These are phyloP conservation scores for Acromyrmex heyeri DNA, from an alignment of 1,140 invertebrate species.

Conservation along the genomic window DNA sequence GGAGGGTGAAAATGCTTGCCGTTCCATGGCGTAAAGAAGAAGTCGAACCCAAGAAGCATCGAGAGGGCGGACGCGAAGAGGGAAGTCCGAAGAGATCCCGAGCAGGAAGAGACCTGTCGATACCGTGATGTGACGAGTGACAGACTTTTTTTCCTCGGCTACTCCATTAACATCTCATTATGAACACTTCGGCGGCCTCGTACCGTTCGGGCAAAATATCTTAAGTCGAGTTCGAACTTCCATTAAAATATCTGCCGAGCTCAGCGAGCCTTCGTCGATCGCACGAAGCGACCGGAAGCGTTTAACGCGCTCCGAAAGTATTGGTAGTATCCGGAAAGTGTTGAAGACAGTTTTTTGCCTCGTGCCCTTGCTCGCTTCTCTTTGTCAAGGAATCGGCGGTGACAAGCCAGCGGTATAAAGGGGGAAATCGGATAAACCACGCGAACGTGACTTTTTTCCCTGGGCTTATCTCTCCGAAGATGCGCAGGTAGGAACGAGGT, in stretches of 20 bases:
- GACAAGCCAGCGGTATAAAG: not conserved
- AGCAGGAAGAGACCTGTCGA: conserved; percentile 77
- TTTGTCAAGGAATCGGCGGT: conserved; percentile 36
- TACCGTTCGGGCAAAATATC: conserved; percentile 79
- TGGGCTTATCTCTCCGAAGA: conserved; percentile 1
- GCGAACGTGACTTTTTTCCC: conserved; percentile 28
- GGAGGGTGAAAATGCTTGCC: conserved; percentile 10
- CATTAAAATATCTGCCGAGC: conserved; percentile 84
- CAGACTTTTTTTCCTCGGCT: conserved; percentile 79
- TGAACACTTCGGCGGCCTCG: conserved; percentile 79
- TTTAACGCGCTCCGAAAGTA: conserved; percentile 27
- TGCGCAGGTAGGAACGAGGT: not conserved
- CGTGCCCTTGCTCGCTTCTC: not conserved
- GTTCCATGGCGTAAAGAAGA: conserved; percentile 34
- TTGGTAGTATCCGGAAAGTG: conserved; percentile 1
- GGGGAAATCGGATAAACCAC: conserved; percentile 46
- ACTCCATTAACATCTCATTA: conserved; percentile 86
- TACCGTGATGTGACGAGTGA: conserved; percentile 81
- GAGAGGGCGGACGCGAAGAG: conserved; percentile 24
- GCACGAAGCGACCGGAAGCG: conserved; percentile 33
- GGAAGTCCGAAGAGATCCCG: conserved; percentile 41
- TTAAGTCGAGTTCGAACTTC: conserved; percentile 82
- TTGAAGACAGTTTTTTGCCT: conserved; percentile 18
- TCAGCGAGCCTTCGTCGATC: conserved; percentile 66
- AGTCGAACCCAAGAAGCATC: conserved; percentile 7